Evolutionary conservation across 2,888 invertebrate species (phyloP).

Genomic region (Pimpla rufipes): DNA sequence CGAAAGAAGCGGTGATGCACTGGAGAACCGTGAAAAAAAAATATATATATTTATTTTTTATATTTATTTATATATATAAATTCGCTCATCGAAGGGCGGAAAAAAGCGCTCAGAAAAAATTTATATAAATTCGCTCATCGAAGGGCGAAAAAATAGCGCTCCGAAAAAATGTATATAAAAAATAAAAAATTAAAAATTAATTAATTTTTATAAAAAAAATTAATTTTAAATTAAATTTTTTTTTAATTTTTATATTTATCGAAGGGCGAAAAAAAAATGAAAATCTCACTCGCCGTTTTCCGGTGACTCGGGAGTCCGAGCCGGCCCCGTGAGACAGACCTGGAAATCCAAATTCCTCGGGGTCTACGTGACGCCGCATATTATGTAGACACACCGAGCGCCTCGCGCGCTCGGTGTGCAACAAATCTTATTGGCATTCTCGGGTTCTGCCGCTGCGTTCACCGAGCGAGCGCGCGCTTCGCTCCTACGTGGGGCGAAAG

Average conservation of each 20-base stretch:
- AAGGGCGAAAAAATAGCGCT: no score
- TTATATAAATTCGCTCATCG: no score
- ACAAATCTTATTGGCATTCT: slow-evolving; percentile 40
- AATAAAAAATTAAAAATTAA: no score
- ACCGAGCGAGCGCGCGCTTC: not conserved
- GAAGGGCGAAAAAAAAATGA: slow-evolving; percentile 11
- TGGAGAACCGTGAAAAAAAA: not conserved
- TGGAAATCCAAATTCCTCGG: slow-evolving; percentile 29
- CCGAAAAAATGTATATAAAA: no score
- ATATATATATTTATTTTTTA: no score
- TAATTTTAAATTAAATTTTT: no score
- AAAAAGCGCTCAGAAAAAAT: no score
- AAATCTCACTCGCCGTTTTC: not conserved
- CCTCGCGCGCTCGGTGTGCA: not conserved
- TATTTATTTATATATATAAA: no score
- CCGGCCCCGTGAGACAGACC: slow-evolving; percentile 27
- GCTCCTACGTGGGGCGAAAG: slow-evolving; percentile 12
- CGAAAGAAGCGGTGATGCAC: not conserved
- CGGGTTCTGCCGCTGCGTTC: slow-evolving; percentile 1
- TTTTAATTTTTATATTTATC: no score
- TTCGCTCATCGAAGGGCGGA: no score
- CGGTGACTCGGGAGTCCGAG: slow-evolving; percentile 17
- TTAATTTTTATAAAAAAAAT: no score
- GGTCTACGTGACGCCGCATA: slow-evolving; percentile 34
- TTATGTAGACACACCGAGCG: slow-evolving; percentile 1